Percentiles rank a stretch among this genome's conserved stretches.
Evolutionary conservation across 2,888 invertebrate species (phyloP).

Genomic region (Trissonchulus sp.): DNA sequence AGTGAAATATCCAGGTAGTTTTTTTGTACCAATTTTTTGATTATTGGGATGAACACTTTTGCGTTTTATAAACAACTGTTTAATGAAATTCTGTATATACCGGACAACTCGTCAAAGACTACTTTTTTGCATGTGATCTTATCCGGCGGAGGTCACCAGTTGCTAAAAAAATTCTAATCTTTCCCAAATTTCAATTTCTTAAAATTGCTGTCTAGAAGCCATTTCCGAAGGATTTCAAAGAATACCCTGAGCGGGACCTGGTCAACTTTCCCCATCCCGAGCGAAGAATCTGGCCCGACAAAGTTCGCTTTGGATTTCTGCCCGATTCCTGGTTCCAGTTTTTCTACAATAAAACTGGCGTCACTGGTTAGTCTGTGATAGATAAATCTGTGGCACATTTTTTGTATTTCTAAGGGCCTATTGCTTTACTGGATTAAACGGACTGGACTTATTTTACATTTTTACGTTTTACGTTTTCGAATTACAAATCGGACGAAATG

Average conservation of each 20-base stretch:
- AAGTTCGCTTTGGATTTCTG: conserved; percentile 76
- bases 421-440: too few relatives aligned
- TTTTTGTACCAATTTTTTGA: too few relatives aligned
- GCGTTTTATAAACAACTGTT: too few relatives aligned
- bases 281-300: conserved; percentile 65
- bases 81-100: too few relatives aligned
- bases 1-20: too few relatives aligned
- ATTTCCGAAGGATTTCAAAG: conserved; percentile 49
- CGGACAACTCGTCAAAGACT: too few relatives aligned
- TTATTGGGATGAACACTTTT: too few relatives aligned
- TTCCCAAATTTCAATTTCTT: too few relatives aligned
- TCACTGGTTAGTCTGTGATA: conserved; percentile 59
- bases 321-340: conserved; percentile 92
- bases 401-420: conserved; percentile 23
- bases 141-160: too few relatives aligned
- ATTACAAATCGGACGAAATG: not conserved
- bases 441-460: conserved; percentile 26
- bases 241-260: conserved; percentile 64
- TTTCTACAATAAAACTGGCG: conserved; percentile 87
- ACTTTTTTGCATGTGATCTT: too few relatives aligned
- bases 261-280: conserved; percentile 69
- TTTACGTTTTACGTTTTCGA: conserved; percentile 19
- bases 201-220: too few relatives aligned
- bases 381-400: conserved; percentile 23
- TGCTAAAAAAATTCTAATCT: too few relatives aligned